Conservation (phyloP, 2,888 invertebrate genomes). For the Stenoptilia bipunctidactyla region DNA sequence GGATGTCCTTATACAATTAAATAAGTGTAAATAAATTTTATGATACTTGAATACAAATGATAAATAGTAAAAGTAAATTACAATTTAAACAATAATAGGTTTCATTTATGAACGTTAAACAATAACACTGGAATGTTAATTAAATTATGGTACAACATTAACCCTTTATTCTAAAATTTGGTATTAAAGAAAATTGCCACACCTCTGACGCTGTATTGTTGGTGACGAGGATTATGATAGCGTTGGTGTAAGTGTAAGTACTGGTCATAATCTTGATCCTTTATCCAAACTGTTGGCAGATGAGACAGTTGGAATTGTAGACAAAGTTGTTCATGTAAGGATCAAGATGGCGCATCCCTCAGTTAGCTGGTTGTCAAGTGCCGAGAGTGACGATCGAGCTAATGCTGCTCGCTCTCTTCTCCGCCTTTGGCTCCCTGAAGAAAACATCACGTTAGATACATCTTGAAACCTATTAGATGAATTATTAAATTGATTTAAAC, state of each 20-base stretch:
- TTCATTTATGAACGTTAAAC: constrained; percentile 49
- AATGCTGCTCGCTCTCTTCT: constrained; percentile 91
- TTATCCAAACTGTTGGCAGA: constrained; percentile 29
- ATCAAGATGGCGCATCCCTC: constrained; percentile 61
- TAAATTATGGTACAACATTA: constrained; percentile 26
- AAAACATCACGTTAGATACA: not conserved
- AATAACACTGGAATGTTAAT: constrained; percentile 67
- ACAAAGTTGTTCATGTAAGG: constrained; percentile 47
- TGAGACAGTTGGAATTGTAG: constrained; percentile 26
- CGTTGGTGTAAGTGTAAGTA: constrained; percentile 5
- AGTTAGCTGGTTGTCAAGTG: constrained; percentile 77
- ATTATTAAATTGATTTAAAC: not conserved
- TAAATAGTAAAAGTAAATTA: constrained; percentile 52
- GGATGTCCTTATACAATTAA: constrained; percentile 47
- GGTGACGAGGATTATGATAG: constrained; percentile 16
- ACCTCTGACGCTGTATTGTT: constrained; percentile 30
- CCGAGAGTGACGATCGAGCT: constrained; percentile 82
- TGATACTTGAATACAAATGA: constrained; percentile 47
- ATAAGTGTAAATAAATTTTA: constrained; percentile 69
- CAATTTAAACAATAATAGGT: constrained; percentile 48
- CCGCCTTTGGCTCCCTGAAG: constrained; percentile 84
- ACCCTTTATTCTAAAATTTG: constrained; percentile 54
- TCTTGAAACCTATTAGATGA: not conserved
- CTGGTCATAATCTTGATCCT: constrained; percentile 34
- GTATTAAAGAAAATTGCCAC: constrained; percentile 59